phyloP scores from a whole-genome alignment of 2,113 vertebrate genomes.

The Sylvietta virens region DNA sequence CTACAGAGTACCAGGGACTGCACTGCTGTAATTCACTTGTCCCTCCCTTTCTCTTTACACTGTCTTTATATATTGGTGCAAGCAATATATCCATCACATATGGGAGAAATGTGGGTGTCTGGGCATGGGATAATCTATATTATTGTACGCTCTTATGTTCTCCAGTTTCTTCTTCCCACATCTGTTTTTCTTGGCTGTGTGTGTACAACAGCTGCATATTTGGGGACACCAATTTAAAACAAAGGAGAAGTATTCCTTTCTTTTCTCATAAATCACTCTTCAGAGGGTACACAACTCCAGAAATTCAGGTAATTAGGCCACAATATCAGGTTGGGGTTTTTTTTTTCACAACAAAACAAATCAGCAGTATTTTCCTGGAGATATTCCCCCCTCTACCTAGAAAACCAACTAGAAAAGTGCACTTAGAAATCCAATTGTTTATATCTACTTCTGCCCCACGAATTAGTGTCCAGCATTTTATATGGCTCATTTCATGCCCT shows the following conservation, averaged over 20 bases:
- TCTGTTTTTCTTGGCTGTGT: constrained; percentile 2
- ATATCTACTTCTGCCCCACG: neutral
- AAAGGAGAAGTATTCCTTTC: neutral
- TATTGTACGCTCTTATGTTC: neutral
- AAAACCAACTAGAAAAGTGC: neutral
- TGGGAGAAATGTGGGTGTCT: neutral
- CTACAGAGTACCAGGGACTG: neutral
- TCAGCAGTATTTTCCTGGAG: neutral
- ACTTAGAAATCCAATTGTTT: neutral
- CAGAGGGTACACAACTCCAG: neutral
- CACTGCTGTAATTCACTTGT: neutral
- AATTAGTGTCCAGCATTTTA: neutral
- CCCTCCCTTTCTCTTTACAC: neutral
- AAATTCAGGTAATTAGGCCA: neutral
- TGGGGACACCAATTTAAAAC: neutral
- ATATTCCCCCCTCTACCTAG: neutral
- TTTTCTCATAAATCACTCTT: neutral
- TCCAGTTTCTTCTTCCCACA: constrained; percentile 22
- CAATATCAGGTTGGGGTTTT: neutral
- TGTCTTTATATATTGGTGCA: neutral
- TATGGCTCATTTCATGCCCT: neutral
- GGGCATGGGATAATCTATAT: neutral
- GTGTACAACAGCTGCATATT: neutral
- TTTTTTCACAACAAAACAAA: neutral
- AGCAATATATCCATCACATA: neutral